Conservation (phyloP, 2,888 invertebrate species). For the Colostygia pectinataria region DNA sequence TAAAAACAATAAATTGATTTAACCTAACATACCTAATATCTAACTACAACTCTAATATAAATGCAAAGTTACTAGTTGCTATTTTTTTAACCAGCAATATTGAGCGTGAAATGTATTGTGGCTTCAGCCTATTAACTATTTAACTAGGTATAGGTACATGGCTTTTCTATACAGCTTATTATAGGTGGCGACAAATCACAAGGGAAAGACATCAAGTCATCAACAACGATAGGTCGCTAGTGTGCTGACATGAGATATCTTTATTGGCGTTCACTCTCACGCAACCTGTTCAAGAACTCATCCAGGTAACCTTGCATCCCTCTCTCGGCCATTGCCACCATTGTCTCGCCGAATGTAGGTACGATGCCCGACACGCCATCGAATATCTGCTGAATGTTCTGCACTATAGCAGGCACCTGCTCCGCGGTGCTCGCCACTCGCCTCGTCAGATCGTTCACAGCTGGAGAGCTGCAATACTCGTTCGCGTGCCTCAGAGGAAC, state of each 20-base stretch:
- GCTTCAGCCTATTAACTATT: too few species aligned
- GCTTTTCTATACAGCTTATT: too few species aligned
- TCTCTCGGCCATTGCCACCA: background rate
- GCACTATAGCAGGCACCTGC: conserved; percentile 9
- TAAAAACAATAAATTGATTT: too few species aligned
- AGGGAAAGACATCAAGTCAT: too few species aligned
- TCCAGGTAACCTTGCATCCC: conserved; percentile 5
- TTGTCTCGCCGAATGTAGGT: background rate
- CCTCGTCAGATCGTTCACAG: conserved; percentile 19
- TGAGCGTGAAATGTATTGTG: too few species aligned
- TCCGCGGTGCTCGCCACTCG: conserved; percentile 13
- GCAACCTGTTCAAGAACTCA: background rate
- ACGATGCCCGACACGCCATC: background rate
- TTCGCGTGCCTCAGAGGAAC: conserved; percentile 23
- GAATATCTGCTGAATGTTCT: conserved; percentile 10
- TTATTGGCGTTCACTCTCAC: background rate
- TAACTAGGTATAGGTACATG: too few species aligned
- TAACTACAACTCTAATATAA: too few species aligned
- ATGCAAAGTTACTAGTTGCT: too few species aligned
- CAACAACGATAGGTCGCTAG: too few species aligned
- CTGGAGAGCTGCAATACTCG: conserved; percentile 19
- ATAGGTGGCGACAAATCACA: too few species aligned
- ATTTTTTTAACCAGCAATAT: too few species aligned
- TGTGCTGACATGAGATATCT: background rate
- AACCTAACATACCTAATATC: too few species aligned